These are phyloP conservation scores for Drosophila prolongata DNA, from an alignment of 2,888 invertebrate genomes.

Conservation along the genomic window DNA sequence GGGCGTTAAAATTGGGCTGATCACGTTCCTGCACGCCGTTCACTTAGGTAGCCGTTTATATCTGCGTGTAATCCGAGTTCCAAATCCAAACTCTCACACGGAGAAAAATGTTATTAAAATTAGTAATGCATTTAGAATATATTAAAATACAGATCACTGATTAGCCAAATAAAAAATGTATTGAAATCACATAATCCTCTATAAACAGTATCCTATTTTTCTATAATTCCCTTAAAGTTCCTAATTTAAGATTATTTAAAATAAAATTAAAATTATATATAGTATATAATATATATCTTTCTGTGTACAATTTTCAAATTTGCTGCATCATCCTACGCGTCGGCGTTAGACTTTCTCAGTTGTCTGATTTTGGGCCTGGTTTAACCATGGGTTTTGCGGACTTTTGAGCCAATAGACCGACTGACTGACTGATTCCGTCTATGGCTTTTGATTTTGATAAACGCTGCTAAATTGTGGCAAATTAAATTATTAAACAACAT, in stretches of 20 bases:
- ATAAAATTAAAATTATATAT: no score
- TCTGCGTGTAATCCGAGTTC: constrained; percentile 72
- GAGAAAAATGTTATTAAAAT: not conserved
- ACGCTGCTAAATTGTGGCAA: constrained; percentile 84
- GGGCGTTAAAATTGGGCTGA: constrained; percentile 83
- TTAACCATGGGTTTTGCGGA: constrained; percentile 29
- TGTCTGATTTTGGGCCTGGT: constrained; percentile 25
- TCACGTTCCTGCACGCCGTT: constrained; percentile 81
- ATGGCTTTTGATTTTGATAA: constrained; percentile 75
- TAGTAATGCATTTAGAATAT: not conserved
- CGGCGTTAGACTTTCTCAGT: constrained; percentile 46
- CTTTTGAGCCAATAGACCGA: constrained; percentile 29
- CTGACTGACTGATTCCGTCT: constrained; percentile 51
- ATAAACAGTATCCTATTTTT: no score
- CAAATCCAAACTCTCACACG: constrained; percentile 25
- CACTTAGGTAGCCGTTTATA: constrained; percentile 78
- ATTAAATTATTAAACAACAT: constrained; percentile 83
- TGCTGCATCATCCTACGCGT: constrained; percentile 41
- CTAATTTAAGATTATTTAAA: no score
- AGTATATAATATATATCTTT: no score
- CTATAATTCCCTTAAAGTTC: no score
- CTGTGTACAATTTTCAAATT: constrained; percentile 8
- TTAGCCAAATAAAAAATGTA: no score
- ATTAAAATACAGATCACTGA: no score
- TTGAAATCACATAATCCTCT: no score